Evolutionary conservation across 2,113 vertebrate species (phyloP).

Genomic region (Lasiurus borealis): DNA sequence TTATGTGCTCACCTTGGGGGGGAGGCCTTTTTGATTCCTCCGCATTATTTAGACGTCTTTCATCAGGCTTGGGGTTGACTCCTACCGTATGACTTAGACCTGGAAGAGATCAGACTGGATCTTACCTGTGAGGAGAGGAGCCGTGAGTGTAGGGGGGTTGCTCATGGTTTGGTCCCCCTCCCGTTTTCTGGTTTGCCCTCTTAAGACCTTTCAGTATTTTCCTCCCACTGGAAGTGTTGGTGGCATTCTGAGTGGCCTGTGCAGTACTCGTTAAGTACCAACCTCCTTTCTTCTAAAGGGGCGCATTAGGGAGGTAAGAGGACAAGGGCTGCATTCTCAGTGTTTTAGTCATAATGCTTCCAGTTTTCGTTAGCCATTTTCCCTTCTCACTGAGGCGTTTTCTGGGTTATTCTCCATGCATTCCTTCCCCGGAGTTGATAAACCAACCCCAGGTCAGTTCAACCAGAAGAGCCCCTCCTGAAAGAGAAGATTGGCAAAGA

Average conservation of each 20-base stretch:
- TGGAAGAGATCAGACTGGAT: neutral
- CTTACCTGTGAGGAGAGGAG: neutral
- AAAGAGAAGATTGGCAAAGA: conserved; percentile 20
- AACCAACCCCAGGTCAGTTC: neutral
- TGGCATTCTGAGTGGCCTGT: neutral
- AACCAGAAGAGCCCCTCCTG: neutral
- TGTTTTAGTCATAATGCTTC: neutral
- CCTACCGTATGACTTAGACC: neutral
- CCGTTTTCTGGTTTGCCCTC: neutral
- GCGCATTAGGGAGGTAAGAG: neutral
- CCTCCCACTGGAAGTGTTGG: neutral
- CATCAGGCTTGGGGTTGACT: neutral
- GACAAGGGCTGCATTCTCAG: neutral
- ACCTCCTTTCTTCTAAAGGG: neutral
- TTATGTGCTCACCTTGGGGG: neutral
- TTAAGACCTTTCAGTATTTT: neutral
- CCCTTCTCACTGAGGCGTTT: neutral
- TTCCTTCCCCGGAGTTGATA: neutral
- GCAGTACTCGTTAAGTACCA: neutral
- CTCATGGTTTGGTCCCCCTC: neutral
- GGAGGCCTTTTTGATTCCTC: conserved; percentile 13
- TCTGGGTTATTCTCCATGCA: neutral
- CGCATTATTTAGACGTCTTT: neutral
- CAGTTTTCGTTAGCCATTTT: neutral
- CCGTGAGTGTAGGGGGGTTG: neutral